Conservation (phyloP, 2,888 invertebrate species). For the Hylaea fasciaria region DNA sequence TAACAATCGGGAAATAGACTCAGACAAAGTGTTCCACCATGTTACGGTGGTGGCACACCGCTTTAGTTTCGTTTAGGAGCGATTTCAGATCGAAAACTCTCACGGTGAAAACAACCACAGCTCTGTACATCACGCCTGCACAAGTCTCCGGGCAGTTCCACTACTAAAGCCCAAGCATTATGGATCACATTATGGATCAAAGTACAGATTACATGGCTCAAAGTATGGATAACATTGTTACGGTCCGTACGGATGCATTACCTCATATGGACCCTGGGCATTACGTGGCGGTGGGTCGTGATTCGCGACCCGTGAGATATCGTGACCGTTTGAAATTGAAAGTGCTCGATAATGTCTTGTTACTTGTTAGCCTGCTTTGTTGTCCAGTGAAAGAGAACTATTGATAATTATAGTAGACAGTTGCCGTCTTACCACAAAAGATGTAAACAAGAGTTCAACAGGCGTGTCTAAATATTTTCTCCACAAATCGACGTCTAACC, state of each 20-base stretch:
- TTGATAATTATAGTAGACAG: slow-evolving; percentile 21
- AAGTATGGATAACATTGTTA: slow-evolving; percentile 27
- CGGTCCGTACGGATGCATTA: slow-evolving; percentile 39
- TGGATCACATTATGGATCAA: slow-evolving; percentile 12
- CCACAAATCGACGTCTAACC: no score
- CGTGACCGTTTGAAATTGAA: slow-evolving; percentile 52
- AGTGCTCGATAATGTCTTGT: slow-evolving; percentile 45
- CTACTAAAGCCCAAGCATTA: slow-evolving; percentile 8
- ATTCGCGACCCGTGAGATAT: slow-evolving; percentile 47
- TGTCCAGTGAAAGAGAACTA: slow-evolving; percentile 26
- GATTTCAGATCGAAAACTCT: slow-evolving; percentile 13
- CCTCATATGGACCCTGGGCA: slow-evolving; percentile 50
- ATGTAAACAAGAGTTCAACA: no score
- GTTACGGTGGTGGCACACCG: no score
- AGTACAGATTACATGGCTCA: slow-evolving; percentile 8
- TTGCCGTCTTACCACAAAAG: no score
- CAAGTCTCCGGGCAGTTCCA: slow-evolving; percentile 36
- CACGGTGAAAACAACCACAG: slow-evolving; percentile 43
- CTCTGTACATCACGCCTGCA: slow-evolving; percentile 38
- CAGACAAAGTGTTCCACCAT: no score
- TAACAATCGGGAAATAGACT: no score
- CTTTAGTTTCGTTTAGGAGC: no score
- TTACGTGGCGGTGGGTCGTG: slow-evolving; percentile 42
- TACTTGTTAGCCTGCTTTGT: slow-evolving; percentile 31
- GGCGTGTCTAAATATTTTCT: no score